Evolutionary conservation across 2,113 vertebrate species (phyloP).

Genomic region (Thamnophis sirtalis): DNA sequence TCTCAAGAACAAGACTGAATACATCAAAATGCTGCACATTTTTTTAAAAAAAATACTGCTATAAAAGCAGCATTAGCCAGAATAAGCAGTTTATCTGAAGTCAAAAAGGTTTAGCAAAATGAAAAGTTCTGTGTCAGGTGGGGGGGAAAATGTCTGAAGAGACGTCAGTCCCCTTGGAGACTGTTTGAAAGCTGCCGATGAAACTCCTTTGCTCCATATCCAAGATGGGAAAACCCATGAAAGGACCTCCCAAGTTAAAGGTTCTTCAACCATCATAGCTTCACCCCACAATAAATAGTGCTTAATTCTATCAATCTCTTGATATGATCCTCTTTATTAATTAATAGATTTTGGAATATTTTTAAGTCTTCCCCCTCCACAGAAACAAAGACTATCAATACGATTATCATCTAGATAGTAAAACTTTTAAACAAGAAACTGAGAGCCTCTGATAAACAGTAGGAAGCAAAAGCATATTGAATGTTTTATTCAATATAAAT

Average conservation of each 20-base stretch:
- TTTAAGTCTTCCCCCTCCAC: neutral
- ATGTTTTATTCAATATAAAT: neutral
- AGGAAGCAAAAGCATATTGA: neutral
- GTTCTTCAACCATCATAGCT: neutral
- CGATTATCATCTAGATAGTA: neutral
- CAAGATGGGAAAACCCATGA: neutral
- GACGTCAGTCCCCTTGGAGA: neutral
- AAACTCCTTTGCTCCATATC: neutral
- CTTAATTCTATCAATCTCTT: neutral
- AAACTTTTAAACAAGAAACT: neutral
- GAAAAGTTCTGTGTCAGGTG: neutral
- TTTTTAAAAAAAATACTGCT: neutral
- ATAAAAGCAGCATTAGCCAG: neutral
- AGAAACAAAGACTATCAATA: neutral
- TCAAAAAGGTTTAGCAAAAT: neutral
- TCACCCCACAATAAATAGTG: neutral
- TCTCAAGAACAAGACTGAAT: neutral
- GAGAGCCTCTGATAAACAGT: neutral
- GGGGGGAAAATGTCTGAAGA: neutral
- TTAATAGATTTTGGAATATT: neutral
- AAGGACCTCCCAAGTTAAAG: neutral
- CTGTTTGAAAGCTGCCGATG: neutral
- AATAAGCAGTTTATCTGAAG: neutral
- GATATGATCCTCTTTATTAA: neutral
- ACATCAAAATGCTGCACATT: neutral